Base-by-base conservation (phyloP, 1,140 invertebrate species). In the Ceratina australensis region DNA sequence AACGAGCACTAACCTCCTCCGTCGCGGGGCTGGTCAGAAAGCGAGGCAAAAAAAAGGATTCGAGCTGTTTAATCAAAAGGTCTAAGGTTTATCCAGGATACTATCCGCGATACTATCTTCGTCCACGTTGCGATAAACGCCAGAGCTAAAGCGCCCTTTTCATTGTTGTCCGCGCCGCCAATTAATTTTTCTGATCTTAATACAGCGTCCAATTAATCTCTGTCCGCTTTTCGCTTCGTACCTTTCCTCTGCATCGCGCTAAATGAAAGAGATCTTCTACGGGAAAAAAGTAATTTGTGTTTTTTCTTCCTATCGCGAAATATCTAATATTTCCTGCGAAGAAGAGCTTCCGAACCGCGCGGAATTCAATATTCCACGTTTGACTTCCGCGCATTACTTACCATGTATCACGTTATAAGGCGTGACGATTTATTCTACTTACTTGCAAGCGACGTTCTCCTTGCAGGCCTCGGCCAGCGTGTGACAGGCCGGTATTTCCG, bases 401-500 rank as follows among this genome's bases (percentile, higher is more conserved):
- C 33, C 10, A 42, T 0, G 10, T 8, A 42, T 3, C 5, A 42
- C 0, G 10, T 42, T 0, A 54, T 3, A 3, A 47, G 42, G 64
- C 78, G 5, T 59, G 5, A 0, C 42, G 5, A 8, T 3, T 2
- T 13, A 28, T 8, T 12, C 0, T 2, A 26, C 87, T 86, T 89
- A 96, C 95, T 95, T 95, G 95, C 95, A 96, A 71, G 93, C 94
- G 64, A 93, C 94, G 86, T 96, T 95, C 82, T 95, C 95, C 78
- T 95, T 94, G 89, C 97, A 98, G 74, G 93, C 93, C 83, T 96
- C 95, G 7, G 96, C 96, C 33, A 98, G 93, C 42, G 94, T 94
- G 86, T 97, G 95, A 91, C 97, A 98, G 47, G 96, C 95, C 16
- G 96, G 96, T 73, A 95, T 94, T 28, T 96, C 94, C 66, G 93